A percentile compares a stretch with the other conserved stretches of the same genome.
Conservation (phyloP, 2,888 invertebrate genomes). For the Nomada hirtipes region DNA sequence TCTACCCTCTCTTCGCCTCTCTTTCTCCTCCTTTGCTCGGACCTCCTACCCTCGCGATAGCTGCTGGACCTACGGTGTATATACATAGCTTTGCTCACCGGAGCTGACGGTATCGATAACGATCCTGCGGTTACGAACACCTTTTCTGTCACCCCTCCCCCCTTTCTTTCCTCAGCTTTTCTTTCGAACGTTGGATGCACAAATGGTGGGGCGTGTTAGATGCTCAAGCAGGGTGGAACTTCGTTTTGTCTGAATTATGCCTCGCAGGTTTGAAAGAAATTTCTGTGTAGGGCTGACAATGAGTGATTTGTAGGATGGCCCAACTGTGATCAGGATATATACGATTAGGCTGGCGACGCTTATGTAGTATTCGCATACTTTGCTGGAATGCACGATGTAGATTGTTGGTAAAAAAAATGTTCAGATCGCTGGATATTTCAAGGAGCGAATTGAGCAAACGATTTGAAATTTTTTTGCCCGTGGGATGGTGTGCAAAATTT, state of each 20-base stretch:
- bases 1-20: conserved; percentile 60
- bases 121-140: conserved; percentile 42
- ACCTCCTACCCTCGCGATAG: conserved; percentile 53
- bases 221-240: background rate
- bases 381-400: no score
- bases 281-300: no score
- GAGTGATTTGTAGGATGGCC: no score
- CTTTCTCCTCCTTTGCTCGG: conserved; percentile 53
- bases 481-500: no score
- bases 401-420: no score
- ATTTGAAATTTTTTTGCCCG: no score
- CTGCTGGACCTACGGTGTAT: conserved; percentile 35
- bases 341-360: no score
- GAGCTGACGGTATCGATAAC: conserved; percentile 51
- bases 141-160: conserved; percentile 7
- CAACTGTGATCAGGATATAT: no score
- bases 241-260: background rate
- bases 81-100: conserved; percentile 30
- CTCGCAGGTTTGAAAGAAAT: no score
- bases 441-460: no score
- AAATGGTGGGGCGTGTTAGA: background rate
- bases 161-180: background rate
- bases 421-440: no score
- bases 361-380: no score
- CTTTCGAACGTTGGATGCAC: background rate